Evolutionary conservation across 2,888 invertebrate genomes (phyloP), one percentile per base, ranked within the genome.

Genomic region (Drepana falcataria): DNA sequence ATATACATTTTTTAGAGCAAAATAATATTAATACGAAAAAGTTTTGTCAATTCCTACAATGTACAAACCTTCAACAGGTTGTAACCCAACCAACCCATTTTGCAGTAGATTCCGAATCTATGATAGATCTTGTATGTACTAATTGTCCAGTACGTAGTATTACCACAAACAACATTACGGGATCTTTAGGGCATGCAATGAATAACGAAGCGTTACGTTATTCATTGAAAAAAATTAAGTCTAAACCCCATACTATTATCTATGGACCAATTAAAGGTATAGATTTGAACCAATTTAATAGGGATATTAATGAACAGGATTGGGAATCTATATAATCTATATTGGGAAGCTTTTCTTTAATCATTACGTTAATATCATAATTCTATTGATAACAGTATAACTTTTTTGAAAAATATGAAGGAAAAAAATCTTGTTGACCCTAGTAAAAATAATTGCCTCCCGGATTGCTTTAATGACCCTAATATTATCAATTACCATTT

Each of bases 71-170:
- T 21, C 35, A 37, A n/a, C 61, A 64, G 48, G n/a, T 55, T 21
- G 51, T 64, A 3, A 48, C 41, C 33, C 48, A 56, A 35, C 59
- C 57, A 2, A 59, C 63, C 21, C 63, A 60, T 41, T 63, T 56
- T 48, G 55, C 55, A 7, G 37, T 34, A 1, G 35, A 58, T 9
- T 53, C 34, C 48, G 37, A 37, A 37, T 37, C 37, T 37, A 37
- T 63, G 9, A 53, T 60, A 48, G 60, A 63, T 53, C 6, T 60
- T n/a, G 53, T 63, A n/a, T 60, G 59, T 54, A 53, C 56, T 21
- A 48, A 59, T 40, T 49, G 48, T 47, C 44, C 53, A 2, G 55
- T 58, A 4, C 55, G 48, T n/a, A 40, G 37, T 40, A 48, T 58
- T 4, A n/a, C 41, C 6, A 57, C 59, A 1, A 53, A 40, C 35